These are phyloP conservation scores for Leptonema lineaticorne DNA, from an alignment of 1,140 invertebrate species.

Conservation along the genomic window DNA sequence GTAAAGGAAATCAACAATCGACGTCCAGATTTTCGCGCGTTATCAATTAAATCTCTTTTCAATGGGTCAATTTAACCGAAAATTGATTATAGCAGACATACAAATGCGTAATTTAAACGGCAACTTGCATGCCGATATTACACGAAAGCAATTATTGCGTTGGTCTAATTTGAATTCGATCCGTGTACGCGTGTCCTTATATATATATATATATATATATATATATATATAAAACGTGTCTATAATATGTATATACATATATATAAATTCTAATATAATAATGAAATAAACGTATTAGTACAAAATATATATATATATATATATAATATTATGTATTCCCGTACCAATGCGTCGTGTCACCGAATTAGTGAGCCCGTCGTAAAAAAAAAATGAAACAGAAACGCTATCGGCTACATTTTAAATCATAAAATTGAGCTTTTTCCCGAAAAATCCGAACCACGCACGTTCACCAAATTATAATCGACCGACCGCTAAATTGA, in stretches of 20 bases:
- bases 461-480: constrained; percentile 19
- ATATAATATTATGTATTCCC: neutral
- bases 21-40: too few species aligned
- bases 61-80: too few species aligned
- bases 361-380: neutral
- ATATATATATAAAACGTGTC: neutral
- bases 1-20: too few species aligned
- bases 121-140: too few species aligned
- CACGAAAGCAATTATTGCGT: too few species aligned
- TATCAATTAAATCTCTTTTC: too few species aligned
- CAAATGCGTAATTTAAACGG: too few species aligned
- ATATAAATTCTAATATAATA: neutral
- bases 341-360: constrained; percentile 18
- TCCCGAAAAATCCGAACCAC: too few species aligned
- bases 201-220: neutral
- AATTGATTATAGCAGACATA: too few species aligned
- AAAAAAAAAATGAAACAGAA: too few species aligned
- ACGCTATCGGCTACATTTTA: constrained; percentile 12
- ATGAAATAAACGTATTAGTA: too few species aligned
- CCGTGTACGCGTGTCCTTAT: neutral
- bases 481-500: neutral
- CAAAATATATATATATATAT: too few species aligned
- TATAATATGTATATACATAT: neutral
- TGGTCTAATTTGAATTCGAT: neutral
- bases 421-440: constrained; percentile 25